Evolutionary conservation across 2,113 vertebrate genomes (phyloP).

Genomic region (Bucco capensis): DNA sequence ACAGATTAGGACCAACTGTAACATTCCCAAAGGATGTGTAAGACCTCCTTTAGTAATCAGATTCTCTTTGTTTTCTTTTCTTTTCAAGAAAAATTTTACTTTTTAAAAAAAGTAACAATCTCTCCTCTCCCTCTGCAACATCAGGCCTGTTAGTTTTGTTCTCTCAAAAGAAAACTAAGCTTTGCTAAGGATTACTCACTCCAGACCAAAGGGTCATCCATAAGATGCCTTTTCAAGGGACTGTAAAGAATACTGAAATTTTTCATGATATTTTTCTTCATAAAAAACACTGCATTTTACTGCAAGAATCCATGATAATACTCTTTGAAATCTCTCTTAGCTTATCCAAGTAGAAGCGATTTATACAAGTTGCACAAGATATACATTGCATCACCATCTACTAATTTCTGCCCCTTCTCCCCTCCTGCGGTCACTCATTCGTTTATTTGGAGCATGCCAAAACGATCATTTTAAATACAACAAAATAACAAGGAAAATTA

Average conservation of each 20-base stretch:
- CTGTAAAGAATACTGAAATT: conserved; percentile 92
- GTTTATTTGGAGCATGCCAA: not conserved
- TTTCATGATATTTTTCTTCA: conserved; percentile 75
- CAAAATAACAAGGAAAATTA: not conserved
- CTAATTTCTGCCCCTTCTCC: not conserved
- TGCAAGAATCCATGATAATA: not conserved
- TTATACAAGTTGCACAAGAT: not conserved
- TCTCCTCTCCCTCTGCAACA: not conserved
- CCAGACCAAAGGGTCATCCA: conserved; percentile 75
- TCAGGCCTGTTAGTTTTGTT: not conserved
- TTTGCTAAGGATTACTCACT: not conserved
- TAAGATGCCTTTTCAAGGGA: conserved; percentile 87
- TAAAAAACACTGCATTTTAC: not conserved
- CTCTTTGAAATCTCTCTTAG: not conserved
- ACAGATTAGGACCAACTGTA: not conserved
- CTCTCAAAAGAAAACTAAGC: not conserved
- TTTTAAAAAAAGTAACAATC: not conserved
- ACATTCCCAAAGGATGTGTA: not conserved
- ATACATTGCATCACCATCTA: not conserved
- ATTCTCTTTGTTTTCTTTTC: not conserved
- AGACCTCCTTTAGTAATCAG: not conserved
- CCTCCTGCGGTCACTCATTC: not conserved
- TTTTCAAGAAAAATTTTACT: not conserved
- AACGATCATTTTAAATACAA: not conserved
- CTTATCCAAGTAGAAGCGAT: not conserved